Evolutionary conservation across 2,113 vertebrate genomes (phyloP).

Genomic region (Mormyrus iriodes): DNA sequence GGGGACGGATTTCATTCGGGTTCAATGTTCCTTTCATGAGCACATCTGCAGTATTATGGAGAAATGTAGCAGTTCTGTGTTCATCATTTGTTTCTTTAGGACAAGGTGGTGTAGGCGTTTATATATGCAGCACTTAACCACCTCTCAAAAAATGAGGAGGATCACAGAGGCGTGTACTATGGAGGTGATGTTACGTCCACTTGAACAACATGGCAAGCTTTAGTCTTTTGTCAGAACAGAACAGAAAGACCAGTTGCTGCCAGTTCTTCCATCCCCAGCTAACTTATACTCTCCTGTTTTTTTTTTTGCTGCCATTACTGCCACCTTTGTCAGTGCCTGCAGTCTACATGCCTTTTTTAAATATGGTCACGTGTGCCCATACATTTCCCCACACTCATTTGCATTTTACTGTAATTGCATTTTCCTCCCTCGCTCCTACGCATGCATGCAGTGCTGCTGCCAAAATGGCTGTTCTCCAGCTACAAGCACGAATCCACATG

Average conservation of each 20-base stretch:
- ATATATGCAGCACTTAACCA: background rate
- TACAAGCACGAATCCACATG: background rate
- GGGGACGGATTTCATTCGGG: background rate
- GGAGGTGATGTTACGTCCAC: conserved; percentile 63
- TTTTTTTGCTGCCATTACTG: background rate
- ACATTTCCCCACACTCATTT: background rate
- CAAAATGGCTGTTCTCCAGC: background rate
- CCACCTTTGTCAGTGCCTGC: background rate
- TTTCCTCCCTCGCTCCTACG: background rate
- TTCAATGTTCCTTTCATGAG: background rate
- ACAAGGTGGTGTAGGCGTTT: background rate
- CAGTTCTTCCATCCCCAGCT: conserved; percentile 34
- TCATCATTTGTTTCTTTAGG: background rate
- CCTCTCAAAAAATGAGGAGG: conserved; percentile 53
- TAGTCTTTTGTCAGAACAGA: conserved; percentile 59
- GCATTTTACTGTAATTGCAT: background rate
- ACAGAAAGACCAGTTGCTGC: conserved; percentile 56
- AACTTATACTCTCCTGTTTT: background rate
- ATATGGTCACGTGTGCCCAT: background rate
- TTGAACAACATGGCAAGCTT: conserved; percentile 64
- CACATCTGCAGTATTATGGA: background rate
- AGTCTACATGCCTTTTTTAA: background rate
- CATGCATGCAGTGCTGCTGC: background rate
- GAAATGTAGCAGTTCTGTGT: background rate
- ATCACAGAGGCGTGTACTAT: conserved; percentile 50